A percentile compares a stretch with the other conserved stretches of the same genome.
Conservation (phyloP, 2,113 vertebrate genomes). For the Pterocles gutturalis region DNA sequence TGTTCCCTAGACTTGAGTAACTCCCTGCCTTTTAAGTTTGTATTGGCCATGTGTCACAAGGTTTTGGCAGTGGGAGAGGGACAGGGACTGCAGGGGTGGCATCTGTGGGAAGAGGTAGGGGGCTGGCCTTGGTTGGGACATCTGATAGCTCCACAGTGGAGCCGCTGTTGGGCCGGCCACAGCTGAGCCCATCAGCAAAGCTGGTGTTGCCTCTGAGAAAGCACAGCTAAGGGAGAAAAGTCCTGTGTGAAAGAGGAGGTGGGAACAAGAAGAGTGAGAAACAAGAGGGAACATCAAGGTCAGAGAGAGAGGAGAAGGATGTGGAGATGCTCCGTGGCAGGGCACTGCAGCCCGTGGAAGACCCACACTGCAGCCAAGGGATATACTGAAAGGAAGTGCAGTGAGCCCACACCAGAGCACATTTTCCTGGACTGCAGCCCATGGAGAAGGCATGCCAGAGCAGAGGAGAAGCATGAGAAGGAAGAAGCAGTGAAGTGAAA, state of each 20-base stretch:
- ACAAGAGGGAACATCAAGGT: not conserved
- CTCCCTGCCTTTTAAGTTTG: not conserved
- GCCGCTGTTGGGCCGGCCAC: not conserved
- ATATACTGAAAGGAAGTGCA: not conserved
- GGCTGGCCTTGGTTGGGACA: not conserved
- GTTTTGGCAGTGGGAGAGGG: not conserved
- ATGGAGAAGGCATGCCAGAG: not conserved
- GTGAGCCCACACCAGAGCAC: accelerated
- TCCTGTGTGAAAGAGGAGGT: not conserved
- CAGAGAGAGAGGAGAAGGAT: not conserved
- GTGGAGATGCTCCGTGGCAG: not conserved
- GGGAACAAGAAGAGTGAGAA: not conserved
- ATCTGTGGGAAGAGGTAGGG: not conserved
- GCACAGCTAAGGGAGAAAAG: not conserved
- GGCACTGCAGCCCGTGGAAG: not conserved
- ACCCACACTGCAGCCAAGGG: not conserved
- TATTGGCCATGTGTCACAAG: accelerated
- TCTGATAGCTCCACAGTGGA: accelerated
- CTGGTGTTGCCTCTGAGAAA: not conserved
- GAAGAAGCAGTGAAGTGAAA: not conserved
- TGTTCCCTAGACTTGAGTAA: not conserved
- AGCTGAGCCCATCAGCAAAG: not conserved
- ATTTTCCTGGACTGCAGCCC: not conserved
- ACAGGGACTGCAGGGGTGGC: too few relatives aligned
- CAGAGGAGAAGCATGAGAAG: not conserved